phyloP scores from a whole-genome alignment of 2,113 vertebrate species.

The Plotosus lineatus region DNA sequence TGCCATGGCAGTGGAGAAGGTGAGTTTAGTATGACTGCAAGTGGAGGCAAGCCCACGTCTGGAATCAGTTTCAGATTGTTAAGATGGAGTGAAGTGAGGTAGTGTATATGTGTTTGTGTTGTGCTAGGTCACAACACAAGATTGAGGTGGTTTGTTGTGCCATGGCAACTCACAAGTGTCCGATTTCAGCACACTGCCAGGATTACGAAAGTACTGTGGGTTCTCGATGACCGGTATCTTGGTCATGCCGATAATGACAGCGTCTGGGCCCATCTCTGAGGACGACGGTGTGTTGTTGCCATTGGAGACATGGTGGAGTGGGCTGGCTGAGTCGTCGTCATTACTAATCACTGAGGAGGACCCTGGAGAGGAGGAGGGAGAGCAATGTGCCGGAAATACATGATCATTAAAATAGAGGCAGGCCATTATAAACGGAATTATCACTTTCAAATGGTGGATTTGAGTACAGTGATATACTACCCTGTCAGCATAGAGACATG shows the following conservation, averaged over 20 bases:
- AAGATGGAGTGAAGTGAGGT: conserved; percentile 9
- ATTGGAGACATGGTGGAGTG: conserved; percentile 98
- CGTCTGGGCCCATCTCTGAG: conserved; percentile 93
- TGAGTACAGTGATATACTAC: background rate
- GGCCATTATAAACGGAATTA: background rate
- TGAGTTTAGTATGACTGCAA: conserved; percentile 61
- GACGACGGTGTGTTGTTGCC: conserved; percentile 98
- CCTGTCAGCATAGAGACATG: too few relatives aligned
- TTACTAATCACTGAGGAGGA: conserved; percentile 99
- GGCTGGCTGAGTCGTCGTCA: conserved; percentile 96
- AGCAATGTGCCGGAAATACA: conserved; percentile 21
- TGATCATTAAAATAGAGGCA: background rate
- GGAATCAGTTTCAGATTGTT: conserved; percentile 66
- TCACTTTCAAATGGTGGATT: background rate
- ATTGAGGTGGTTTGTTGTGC: conserved; percentile 7
- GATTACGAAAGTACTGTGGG: conserved; percentile 97
- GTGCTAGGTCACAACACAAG: background rate
- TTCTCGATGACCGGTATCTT: conserved; percentile 99
- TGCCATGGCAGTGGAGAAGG: conserved; percentile 51
- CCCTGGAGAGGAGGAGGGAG: conserved; percentile 69
- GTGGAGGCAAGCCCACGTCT: conserved; percentile 52
- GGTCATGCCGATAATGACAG: conserved; percentile 98
- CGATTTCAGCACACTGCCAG: conserved; percentile 91
- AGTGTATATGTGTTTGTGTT: background rate
- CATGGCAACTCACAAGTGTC: conserved; percentile 91